A percentile compares a stretch with the other conserved stretches of the same genome.
Evolutionary conservation across 2,113 vertebrate genomes (phyloP).

Genomic region (Aphyosemion australe): DNA sequence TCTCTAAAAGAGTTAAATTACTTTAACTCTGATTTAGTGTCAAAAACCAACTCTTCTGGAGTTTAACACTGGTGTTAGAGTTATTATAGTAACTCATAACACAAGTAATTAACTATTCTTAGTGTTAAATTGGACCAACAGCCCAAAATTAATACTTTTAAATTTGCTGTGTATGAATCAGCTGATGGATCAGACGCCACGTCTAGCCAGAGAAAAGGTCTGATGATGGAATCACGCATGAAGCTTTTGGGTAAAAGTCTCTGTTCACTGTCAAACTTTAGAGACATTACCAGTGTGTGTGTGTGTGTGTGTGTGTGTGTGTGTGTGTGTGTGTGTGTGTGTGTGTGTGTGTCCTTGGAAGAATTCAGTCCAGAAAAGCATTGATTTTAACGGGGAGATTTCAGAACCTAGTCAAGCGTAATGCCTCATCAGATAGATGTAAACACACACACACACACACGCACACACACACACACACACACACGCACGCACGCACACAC

Average conservation of each 20-base stretch:
- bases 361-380: constrained; percentile 69
- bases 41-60: too few relatives aligned
- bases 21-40: too few relatives aligned
- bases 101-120: too few relatives aligned
- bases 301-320: too few relatives aligned
- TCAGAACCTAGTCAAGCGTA: constrained; percentile 63
- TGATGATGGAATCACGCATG: background rate
- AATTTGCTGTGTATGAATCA: too few relatives aligned
- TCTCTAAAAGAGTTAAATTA: too few relatives aligned
- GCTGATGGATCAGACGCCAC: background rate
- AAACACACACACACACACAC: background rate
- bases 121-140: too few relatives aligned
- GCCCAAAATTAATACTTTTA: too few relatives aligned
- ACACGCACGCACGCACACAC: background rate
- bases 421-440: constrained; percentile 29
- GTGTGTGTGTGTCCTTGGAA: constrained; percentile 28
- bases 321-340: too few relatives aligned
- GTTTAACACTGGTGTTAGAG: too few relatives aligned
- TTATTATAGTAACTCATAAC: too few relatives aligned
- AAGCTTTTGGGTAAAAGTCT: constrained; percentile 33
- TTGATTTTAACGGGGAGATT: constrained; percentile 71
- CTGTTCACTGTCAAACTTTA: constrained; percentile 62
- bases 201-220: background rate
- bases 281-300: constrained; percentile 56
- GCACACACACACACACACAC: background rate